Base-by-base conservation (phyloP, 2,888 invertebrate species). In the Branchinecta sandiegonensis region DNA sequence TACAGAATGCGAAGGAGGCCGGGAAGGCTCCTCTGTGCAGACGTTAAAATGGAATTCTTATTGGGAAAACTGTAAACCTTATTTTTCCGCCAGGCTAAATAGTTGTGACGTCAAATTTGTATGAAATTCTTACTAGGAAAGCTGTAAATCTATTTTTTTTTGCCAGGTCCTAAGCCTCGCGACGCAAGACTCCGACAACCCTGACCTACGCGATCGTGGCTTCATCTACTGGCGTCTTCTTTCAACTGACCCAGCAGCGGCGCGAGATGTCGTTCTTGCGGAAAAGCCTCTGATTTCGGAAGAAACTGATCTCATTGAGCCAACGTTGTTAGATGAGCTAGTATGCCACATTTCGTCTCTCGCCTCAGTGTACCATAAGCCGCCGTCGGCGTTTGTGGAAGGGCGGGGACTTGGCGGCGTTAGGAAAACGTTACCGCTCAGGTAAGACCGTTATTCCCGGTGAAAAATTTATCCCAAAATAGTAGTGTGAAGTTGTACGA, bases 241-340 rank as follows among this genome's bases (percentile, higher is more conserved):
- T 48, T 97, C 96, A 50, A 99, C 99, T 0, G 99, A 99, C 81
- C 99, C 99, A 0, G 96, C 94, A 8, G 99, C 99, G 1, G 99
- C 99, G 37, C 99, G 99, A 77, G 96, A 99, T 79, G 97, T 99
- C 48, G 97, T 99, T 1, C 81, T 99, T 66, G 97, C 99, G 0
- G 99, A 99, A 79, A 99, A 99, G 76, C 99, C 99, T 1, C 83
- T 99, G 68, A 99, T 99, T 77, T 95, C 95, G 0, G 99, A 99
- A 78, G 99, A 99, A 81, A 99, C 97, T 0, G 99, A 99, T 81
- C 81, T 97, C 65, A 80, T 99, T 72, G 99, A 99, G 78, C 99
- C 99, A 0, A 97, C 97, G 0, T 81, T 99, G 64, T 80, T 99
- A 71, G 97, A 99, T 78, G 99, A 99, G 79, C 84, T 99, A 69